Conservation (phyloP, 2,113 vertebrate genomes). For the Eretmodus cyanostictus region DNA sequence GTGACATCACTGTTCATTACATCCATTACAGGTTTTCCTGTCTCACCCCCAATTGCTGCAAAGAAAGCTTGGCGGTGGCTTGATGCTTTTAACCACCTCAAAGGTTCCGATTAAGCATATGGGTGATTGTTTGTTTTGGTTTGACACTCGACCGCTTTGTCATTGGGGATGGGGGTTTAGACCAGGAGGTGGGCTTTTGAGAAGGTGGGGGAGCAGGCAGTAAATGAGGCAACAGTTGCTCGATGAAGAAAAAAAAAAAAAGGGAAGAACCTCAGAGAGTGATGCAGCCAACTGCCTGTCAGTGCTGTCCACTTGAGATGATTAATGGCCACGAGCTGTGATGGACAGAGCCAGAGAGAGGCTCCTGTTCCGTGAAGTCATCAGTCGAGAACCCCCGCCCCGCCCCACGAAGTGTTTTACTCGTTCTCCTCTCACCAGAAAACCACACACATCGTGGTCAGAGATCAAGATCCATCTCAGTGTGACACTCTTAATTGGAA, state of each 20-base stretch:
- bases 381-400: neutral
- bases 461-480: neutral
- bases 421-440: neutral
- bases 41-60: neutral
- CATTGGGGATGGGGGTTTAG: neutral
- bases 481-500: conserved; percentile 19
- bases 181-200: neutral
- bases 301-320: conserved; percentile 62
- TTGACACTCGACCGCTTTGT: conserved; percentile 37
- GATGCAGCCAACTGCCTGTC: conserved; percentile 65
- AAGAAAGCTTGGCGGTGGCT: neutral
- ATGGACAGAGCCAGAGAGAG: conserved; percentile 57
- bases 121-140: conserved; percentile 56
- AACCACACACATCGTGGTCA: conserved; percentile 22
- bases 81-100: conserved; percentile 37
- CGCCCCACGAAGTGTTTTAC: conserved; percentile 17
- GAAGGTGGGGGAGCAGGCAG: neutral
- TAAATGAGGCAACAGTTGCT: conserved; percentile 5
- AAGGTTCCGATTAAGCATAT: conserved; percentile 55
- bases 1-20: conserved; percentile 21
- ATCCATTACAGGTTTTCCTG: conserved; percentile 42
- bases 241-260: neutral
- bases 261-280: conserved; percentile 32
- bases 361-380: conserved; percentile 50
- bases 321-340: conserved; percentile 62